Evolutionary conservation across 2,113 vertebrate genomes (phyloP).

Genomic region (Trematocara zebra): DNA sequence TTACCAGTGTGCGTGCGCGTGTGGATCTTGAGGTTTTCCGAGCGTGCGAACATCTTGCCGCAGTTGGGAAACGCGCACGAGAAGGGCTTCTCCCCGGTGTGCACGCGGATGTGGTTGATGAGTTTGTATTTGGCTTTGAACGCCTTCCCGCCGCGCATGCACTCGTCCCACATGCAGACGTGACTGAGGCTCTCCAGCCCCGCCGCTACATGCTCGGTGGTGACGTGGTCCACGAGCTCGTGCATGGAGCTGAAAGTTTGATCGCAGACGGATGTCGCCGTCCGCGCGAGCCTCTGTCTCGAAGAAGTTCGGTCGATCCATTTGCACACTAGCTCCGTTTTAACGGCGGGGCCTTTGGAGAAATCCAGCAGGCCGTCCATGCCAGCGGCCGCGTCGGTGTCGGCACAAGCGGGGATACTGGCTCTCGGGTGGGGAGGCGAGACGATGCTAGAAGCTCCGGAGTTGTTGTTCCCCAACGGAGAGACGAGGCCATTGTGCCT

Average conservation of each 20-base stretch:
- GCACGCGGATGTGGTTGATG: slow-evolving; percentile 94
- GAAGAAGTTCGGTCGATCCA: slow-evolving; percentile 79
- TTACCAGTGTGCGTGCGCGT: slow-evolving; percentile 95
- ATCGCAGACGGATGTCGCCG: slow-evolving; percentile 78
- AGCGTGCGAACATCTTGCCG: slow-evolving; percentile 95
- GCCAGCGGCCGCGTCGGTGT: neutral
- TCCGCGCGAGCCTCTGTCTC: slow-evolving; percentile 62
- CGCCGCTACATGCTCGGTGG: slow-evolving; percentile 74
- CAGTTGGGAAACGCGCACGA: slow-evolving; percentile 89
- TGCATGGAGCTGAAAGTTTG: slow-evolving; percentile 98
- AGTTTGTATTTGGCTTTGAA: slow-evolving; percentile 99
- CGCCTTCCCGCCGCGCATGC: slow-evolving; percentile 88
- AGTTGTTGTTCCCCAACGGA: slow-evolving; percentile 87
- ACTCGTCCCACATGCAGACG: slow-evolving; percentile 96
- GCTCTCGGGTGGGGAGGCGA: slow-evolving; percentile 63
- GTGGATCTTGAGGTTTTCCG: slow-evolving; percentile 97
- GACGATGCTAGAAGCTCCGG: slow-evolving; percentile 86
- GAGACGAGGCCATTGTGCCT: slow-evolving; percentile 76
- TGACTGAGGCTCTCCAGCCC: slow-evolving; percentile 93
- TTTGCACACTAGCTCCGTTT: slow-evolving; percentile 93
- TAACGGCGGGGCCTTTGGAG: slow-evolving; percentile 78
- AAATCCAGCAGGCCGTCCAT: slow-evolving; percentile 58
- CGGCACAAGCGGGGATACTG: neutral
- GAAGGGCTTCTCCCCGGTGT: slow-evolving; percentile 92
- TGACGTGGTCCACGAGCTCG: slow-evolving; percentile 97